Evolutionary conservation across 1,140 invertebrate species (phyloP), one percentile per base, ranked within the genome.

Genomic region (Drosophila orena): DNA sequence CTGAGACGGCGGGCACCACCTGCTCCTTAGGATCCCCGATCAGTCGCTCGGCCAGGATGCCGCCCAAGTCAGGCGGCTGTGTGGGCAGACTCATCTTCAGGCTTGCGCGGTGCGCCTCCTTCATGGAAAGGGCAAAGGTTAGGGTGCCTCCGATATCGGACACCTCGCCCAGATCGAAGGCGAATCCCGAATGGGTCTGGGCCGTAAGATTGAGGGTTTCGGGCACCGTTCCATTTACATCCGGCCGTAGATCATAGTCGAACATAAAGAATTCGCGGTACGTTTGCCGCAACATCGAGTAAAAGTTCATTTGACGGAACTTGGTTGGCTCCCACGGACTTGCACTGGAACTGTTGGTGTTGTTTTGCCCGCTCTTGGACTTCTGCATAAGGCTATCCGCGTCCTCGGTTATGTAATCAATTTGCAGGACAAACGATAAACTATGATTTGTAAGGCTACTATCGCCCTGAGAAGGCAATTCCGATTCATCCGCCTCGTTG

Each of bases 121-220:
- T 93, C 62, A 96, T 92, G 22, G 95, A 95, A 0, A 95, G 80
- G 3, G 94, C 94, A 38, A 96, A 93, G 1, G 94, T 93, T 4
- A 96, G 77, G 0, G 95, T 96, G 0, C 96, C 96, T 0, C 96
- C 96, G 24, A 95, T 94, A 65, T 97, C 96, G 47, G 94, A 93
- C 17, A 95, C 94, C n/a, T 95, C 92, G 43, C 94, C 94, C 14
- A 97, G 92, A 15, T 94, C 93, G 66, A 96, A 96, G 43, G 94
- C 94, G 35, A 96, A 93, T 14, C 94, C 93, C 57, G 94, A 94
- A 8, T 95, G 91, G 47, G 93, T 93, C 35, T 93, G 92, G 1
- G 93, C 93, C 0, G 95, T 95, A 7, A 96, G 68, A 81, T 96
- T 96, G 0, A 96, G 90, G 2, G 95, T 81, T 30, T 93, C 93